Evolutionary conservation across 2,113 vertebrate genomes (phyloP), one percentile per base, ranked within the genome.

Genomic region (Xyliphius kryptos): DNA sequence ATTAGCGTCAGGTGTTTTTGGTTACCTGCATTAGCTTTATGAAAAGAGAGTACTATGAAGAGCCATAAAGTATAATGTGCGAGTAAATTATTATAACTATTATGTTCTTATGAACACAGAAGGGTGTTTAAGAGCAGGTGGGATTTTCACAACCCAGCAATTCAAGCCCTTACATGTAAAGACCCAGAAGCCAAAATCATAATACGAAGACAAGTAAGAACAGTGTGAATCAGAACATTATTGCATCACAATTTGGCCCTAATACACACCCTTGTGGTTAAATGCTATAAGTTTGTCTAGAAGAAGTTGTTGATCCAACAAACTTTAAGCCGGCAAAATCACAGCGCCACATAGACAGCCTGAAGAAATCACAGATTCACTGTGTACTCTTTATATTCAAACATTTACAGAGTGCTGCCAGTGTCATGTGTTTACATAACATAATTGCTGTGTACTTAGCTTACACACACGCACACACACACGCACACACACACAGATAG

Each of bases 371-470:
- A 38, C 64, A 43, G 55, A 66, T 58, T 66, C 49, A 50, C 36
- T 15, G 20, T 54, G 54, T 58, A 58, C 57, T 58, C 64, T 66
- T 40, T 58, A 58, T 57, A 58, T 58, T 66, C 64, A 58, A 66
- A 66, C 64, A 66, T 37, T 50, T 32, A 47, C 36, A 58, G 47
- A 51, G 48, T 13, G 55, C 55, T 44, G 16, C 36, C 37, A 66
- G 55, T 58, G 64, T 66, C 55, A 51, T 11, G 19, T 69, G 67
- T 69, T 69, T 69, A 69, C 67, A 53, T 58, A 69, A 44, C 47
- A 43, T 51, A 66, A 66, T 66, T 58, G 21, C 55, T 66, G 55
- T 66, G 64, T 66, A 52, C 37, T 66, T 10, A 12, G 40, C 60
- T 22, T 19, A 16, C 47, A 61, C 57, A 57, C 63, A 51, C 46